Evolutionary conservation across 2,113 vertebrate genomes (phyloP).

Genomic region (Sphaerodactylus townsendi): DNA sequence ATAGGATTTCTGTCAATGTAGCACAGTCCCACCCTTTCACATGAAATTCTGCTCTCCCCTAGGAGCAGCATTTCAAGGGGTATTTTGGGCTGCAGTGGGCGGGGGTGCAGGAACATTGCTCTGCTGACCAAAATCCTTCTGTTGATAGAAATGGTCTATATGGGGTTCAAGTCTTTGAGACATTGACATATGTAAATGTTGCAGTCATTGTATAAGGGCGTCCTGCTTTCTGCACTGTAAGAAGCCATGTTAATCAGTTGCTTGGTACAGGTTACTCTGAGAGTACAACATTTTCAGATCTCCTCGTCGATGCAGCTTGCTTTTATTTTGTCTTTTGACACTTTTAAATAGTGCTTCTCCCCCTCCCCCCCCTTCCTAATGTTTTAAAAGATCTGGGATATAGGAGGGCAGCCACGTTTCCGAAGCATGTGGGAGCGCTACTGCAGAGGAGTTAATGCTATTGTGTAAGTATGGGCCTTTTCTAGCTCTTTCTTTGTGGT

Average conservation of each 20-base stretch:
- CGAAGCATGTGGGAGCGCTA: slow-evolving; percentile 99
- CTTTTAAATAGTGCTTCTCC: background rate
- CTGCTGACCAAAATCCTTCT: too few species aligned
- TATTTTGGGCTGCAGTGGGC: too few species aligned
- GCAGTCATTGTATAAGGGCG: background rate
- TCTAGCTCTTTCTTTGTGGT: background rate
- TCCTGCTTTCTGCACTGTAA: background rate
- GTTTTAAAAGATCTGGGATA: slow-evolving; percentile 93
- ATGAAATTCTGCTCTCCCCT: too few species aligned
- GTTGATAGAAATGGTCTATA: too few species aligned
- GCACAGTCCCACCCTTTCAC: too few species aligned
- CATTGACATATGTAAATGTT: background rate
- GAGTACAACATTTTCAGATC: background rate
- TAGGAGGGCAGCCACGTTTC: slow-evolving; percentile 98
- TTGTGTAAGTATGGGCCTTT: slow-evolving; percentile 85
- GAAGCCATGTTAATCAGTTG: background rate
- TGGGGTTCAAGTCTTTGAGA: background rate
- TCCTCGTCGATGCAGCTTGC: background rate
- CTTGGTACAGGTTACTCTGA: background rate
- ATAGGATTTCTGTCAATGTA: too few species aligned
- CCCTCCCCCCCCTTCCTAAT: slow-evolving; percentile 30
- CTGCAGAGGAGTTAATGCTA: slow-evolving; percentile 97
- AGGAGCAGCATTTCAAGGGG: too few species aligned
- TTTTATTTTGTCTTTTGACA: background rate
- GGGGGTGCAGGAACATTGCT: too few species aligned